Conservation (phyloP, 2,113 vertebrate genomes). For the Sciurus niger region DNA sequence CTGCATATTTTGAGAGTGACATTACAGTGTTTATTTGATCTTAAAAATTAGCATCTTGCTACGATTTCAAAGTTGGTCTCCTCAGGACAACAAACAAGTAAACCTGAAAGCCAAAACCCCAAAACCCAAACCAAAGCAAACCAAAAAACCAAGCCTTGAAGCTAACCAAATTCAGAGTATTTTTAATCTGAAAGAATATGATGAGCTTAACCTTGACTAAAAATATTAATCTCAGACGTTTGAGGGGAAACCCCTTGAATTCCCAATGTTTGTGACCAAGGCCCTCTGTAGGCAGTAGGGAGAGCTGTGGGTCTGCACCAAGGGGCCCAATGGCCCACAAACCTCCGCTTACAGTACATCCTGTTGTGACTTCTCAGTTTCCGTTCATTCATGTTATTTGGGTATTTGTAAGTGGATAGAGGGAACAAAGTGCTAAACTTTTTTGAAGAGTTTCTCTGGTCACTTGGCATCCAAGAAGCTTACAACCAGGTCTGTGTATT, state of each 20-base stretch:
- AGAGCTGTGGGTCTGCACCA: neutral
- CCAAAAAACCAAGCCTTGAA: neutral
- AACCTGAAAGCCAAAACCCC: neutral
- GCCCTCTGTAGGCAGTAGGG: constrained; percentile 41
- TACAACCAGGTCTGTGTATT: constrained; percentile 67
- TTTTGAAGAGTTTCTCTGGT: constrained; percentile 31
- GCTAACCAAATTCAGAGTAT: constrained; percentile 45
- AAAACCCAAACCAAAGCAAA: constrained; percentile 10
- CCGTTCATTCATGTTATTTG: constrained; percentile 66
- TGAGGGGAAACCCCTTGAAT: neutral
- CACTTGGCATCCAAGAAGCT: constrained; percentile 57
- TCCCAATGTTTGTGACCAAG: constrained; percentile 67
- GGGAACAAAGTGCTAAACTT: constrained; percentile 77
- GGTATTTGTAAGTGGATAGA: constrained; percentile 57
- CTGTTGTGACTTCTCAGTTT: constrained; percentile 45
- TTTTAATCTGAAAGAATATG: constrained; percentile 64
- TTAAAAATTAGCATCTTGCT: constrained; percentile 80
- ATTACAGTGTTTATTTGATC: constrained; percentile 78
- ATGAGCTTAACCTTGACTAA: constrained; percentile 77
- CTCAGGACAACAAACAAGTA: neutral
- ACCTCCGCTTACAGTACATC: constrained; percentile 13
- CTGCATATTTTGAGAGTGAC: constrained; percentile 78
- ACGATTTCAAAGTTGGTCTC: constrained; percentile 77
- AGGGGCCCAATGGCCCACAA: neutral
- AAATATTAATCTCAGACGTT: constrained; percentile 80